Evolutionary conservation across 2,113 vertebrate genomes (phyloP).

Genomic region (Gobiocypris rarus): DNA sequence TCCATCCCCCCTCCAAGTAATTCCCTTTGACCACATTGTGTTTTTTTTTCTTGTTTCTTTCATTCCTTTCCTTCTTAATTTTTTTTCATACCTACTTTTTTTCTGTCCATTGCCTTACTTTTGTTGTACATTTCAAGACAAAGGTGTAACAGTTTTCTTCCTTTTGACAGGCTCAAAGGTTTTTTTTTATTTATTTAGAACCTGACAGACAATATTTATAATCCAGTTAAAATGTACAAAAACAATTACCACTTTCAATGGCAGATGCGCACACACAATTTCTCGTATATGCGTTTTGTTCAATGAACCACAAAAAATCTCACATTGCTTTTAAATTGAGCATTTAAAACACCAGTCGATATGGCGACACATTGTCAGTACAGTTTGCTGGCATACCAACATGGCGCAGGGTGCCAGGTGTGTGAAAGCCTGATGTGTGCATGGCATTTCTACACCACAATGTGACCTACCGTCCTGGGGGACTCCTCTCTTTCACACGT

Average conservation of each 20-base stretch:
- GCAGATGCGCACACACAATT: neutral
- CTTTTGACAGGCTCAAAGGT: constrained; percentile 64
- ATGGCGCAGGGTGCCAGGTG: constrained; percentile 56
- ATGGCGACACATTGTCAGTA: constrained; percentile 31
- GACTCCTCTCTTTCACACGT: constrained; percentile 69
- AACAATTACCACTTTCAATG: neutral
- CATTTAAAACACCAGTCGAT: neutral
- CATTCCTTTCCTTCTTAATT: constrained; percentile 45
- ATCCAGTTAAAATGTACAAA: constrained; percentile 1
- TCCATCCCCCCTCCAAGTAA: constrained; percentile 57
- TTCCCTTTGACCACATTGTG: constrained; percentile 56
- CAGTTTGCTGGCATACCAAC: constrained; percentile 36
- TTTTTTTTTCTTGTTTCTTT: constrained; percentile 43
- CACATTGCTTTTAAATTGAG: neutral
- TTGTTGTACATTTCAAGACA: constrained; percentile 56
- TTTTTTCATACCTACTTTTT: constrained; percentile 43
- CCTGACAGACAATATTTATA: neutral
- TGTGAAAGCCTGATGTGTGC: constrained; percentile 48
- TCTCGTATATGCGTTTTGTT: neutral
- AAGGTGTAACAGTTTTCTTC: constrained; percentile 65
- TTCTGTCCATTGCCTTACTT: constrained; percentile 61
- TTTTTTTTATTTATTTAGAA: neutral
- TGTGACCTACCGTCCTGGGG: constrained; percentile 54
- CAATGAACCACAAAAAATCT: neutral
- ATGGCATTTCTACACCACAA: constrained; percentile 44